A percentile compares a stretch with the other conserved stretches of the same genome.
Conservation (phyloP, 23 tunicate species). For the Clavelina lepadiformis region DNA sequence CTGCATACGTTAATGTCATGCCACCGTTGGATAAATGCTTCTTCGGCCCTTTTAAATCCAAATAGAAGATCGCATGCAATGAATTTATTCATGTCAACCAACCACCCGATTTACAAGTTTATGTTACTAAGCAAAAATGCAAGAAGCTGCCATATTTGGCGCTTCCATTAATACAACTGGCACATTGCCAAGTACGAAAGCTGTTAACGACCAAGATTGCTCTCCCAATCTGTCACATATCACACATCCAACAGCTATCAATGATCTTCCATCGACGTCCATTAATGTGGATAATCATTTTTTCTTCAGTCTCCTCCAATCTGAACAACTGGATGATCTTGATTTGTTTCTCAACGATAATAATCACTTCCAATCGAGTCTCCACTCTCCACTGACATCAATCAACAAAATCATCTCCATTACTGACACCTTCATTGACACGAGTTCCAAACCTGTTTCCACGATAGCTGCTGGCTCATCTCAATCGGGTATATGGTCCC, state of each 20-base stretch:
- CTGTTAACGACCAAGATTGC: not conserved
- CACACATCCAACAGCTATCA: no score
- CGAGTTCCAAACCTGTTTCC: not conserved
- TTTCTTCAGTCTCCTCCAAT: no score
- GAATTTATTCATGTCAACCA: not conserved
- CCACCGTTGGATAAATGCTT: not conserved
- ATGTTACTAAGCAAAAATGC: not conserved
- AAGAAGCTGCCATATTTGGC: not conserved
- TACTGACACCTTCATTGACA: not conserved
- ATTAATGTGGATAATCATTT: no score
- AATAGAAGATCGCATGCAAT: not conserved
- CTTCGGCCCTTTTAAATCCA: not conserved
- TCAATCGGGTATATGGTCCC: no score
- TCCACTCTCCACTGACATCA: no score
- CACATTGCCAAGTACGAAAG: not conserved
- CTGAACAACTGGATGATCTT: no score
- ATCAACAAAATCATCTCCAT: not conserved
- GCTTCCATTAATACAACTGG: not conserved
- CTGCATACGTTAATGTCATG: not conserved
- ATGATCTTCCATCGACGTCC: not conserved
- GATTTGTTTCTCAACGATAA: no score
- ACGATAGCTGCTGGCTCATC: no score
- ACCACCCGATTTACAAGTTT: not conserved
- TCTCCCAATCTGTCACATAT: not conserved
- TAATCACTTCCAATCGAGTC: no score